These are phyloP conservation scores for Oscarella lobularis DNA, from an alignment of 37 sponge, comb jelly and placozoan species.

Conservation along the genomic window DNA sequence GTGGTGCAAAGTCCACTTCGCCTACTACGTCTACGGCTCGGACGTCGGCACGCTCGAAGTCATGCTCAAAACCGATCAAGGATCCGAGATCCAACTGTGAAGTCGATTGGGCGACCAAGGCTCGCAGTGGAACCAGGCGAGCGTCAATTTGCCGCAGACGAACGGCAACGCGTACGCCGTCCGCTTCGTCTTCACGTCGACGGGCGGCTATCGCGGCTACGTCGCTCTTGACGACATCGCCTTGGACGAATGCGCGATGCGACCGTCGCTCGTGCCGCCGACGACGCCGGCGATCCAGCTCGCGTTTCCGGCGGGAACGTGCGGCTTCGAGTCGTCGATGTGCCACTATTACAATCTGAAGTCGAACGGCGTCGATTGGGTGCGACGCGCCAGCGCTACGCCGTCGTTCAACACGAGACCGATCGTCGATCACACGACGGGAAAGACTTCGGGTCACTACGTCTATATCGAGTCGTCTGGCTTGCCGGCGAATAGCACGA, in stretches of 20 bases:
- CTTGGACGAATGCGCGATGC: background rate
- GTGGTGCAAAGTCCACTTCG: background rate
- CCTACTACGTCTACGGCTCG: background rate
- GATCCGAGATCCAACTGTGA: background rate
- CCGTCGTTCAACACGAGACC: conserved; percentile 4
- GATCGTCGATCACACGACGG: background rate
- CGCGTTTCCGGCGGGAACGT: background rate
- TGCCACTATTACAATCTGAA: background rate
- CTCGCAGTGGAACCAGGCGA: background rate
- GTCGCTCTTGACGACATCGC: background rate
- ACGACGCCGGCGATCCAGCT: background rate
- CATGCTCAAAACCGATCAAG: background rate
- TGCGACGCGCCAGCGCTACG: background rate
- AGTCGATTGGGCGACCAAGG: background rate
- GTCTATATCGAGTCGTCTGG: background rate
- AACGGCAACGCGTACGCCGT: background rate
- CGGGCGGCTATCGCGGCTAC: background rate
- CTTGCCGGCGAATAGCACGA: background rate
- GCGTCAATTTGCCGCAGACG: background rate
- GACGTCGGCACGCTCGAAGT: background rate
- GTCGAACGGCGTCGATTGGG: background rate
- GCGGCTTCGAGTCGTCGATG: background rate
- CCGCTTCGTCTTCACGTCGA: background rate
- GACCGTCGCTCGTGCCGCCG: background rate
- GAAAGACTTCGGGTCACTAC: background rate